These are phyloP conservation scores for Andricus quercusramuli DNA, from an alignment of 2,888 invertebrate species.

Conservation along the genomic window DNA sequence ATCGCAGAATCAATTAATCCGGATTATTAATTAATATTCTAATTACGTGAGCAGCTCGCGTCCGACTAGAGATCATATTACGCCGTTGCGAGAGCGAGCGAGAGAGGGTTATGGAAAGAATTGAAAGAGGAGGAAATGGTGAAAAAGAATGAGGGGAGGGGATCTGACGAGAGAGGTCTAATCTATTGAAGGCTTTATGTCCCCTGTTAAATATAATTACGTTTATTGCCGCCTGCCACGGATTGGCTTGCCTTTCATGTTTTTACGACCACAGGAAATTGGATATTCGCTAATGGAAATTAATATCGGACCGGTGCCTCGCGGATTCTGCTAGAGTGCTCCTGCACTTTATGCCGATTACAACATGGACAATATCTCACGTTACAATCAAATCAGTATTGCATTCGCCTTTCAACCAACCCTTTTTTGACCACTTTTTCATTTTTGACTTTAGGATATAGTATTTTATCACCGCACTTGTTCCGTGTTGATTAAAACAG, in stretches of 20 bases:
- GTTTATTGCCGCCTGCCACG: slow-evolving; percentile 63
- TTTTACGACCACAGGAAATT: slow-evolving; percentile 68
- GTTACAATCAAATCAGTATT: slow-evolving; percentile 5
- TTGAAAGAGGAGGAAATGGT: slow-evolving; percentile 38
- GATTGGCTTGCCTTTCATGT: slow-evolving; percentile 54
- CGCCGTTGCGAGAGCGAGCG: slow-evolving; percentile 45
- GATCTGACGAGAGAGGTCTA: slow-evolving; percentile 53
- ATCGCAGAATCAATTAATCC: slow-evolving; percentile 65
- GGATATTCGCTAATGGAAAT: slow-evolving; percentile 71
- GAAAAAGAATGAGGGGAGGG: not conserved
- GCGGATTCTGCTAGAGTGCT: slow-evolving; percentile 48
- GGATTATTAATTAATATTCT: slow-evolving; percentile 70
- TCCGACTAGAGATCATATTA: slow-evolving; percentile 54
- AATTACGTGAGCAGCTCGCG: slow-evolving; percentile 61
- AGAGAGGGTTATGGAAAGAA: slow-evolving; percentile 21
- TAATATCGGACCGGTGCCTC: slow-evolving; percentile 59
- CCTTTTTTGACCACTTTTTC: not conserved
- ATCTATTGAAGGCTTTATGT: slow-evolving; percentile 67
- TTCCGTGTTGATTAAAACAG: not conserved
- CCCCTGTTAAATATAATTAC: slow-evolving; percentile 73
- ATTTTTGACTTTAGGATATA: not conserved
- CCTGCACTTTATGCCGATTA: slow-evolving; percentile 48
- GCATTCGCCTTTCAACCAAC: not conserved
- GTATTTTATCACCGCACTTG: not conserved
- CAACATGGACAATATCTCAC: slow-evolving; percentile 31